These are phyloP conservation scores for Sanderia malayensis DNA, from an alignment of 30 jellyfish, hydroid and myxozoan genomes.

Conservation along the genomic window DNA sequence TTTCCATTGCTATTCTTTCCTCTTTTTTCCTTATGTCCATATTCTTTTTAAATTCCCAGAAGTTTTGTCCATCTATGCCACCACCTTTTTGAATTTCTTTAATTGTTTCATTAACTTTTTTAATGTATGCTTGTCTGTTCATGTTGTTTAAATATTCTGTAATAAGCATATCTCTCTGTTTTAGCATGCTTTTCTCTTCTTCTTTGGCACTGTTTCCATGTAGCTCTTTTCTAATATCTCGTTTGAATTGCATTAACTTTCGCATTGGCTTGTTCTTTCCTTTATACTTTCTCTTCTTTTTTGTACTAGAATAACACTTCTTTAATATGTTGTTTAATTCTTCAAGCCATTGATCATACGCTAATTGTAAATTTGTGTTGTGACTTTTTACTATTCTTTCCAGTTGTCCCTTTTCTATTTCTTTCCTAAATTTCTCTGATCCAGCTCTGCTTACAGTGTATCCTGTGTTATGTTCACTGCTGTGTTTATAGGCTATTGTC, in stretches of 20 bases:
- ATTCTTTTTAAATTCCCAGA: conserved; percentile 3
- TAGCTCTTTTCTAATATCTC: conserved; percentile 7
- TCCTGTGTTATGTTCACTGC: conserved; percentile 1
- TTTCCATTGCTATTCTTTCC: conserved; percentile 1
- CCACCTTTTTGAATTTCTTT: background rate
- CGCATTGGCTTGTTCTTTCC: background rate
- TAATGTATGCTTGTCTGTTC: conserved; percentile 7
- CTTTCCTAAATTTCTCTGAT: background rate
- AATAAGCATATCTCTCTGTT: background rate
- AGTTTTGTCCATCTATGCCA: background rate
- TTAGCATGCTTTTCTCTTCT: background rate
- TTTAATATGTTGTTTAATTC: conserved; percentile 5
- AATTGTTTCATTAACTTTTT: conserved; percentile 6
- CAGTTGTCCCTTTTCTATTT: background rate
- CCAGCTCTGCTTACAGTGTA: background rate
- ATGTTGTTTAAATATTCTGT: background rate
- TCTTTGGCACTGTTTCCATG: background rate
- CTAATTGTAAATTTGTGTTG: background rate
- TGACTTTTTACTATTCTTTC: background rate
- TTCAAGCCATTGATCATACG: background rate
- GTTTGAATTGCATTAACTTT: background rate
- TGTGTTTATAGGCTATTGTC: background rate
- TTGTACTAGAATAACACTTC: background rate
- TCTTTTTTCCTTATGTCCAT: background rate
- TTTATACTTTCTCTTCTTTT: conserved; percentile 5